phyloP scores from a whole-genome alignment of 2,113 vertebrate genomes.

The Ceratotherium simum region DNA sequence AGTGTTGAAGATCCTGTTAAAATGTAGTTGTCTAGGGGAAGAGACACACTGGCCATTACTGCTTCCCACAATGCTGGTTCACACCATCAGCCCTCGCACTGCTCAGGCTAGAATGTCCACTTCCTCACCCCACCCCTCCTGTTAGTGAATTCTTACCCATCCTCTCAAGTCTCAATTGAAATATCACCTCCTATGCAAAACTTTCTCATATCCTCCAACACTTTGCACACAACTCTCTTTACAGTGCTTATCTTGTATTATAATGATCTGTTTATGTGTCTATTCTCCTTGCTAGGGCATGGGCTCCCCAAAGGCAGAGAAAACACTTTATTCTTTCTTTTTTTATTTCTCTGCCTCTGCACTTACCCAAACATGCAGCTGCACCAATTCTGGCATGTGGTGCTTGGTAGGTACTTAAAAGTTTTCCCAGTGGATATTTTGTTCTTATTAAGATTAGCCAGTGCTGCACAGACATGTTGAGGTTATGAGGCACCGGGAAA shows the following conservation, averaged over 20 bases:
- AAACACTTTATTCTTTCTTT: neutral
- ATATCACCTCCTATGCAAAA: neutral
- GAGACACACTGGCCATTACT: neutral
- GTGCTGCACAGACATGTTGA: neutral
- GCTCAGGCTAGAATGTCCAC: neutral
- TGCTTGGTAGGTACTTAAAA: neutral
- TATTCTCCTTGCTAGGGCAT: neutral
- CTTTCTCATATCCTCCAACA: neutral
- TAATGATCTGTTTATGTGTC: neutral
- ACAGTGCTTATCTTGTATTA: neutral
- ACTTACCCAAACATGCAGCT: neutral
- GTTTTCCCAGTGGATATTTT: neutral
- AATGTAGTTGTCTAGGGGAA: neutral
- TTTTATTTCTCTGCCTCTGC: conserved; percentile 9
- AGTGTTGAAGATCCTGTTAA: neutral
- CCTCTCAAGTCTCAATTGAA: neutral
- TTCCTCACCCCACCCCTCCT: neutral
- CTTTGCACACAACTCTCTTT: neutral
- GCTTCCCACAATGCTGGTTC: neutral
- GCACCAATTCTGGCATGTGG: neutral
- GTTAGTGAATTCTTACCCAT: neutral
- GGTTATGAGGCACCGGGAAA: neutral
- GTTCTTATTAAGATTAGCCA: neutral
- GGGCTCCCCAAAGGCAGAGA: neutral
- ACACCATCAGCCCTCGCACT: neutral